Conservation (phyloP, 2,888 invertebrate species). For the Cephus sareptanus region DNA sequence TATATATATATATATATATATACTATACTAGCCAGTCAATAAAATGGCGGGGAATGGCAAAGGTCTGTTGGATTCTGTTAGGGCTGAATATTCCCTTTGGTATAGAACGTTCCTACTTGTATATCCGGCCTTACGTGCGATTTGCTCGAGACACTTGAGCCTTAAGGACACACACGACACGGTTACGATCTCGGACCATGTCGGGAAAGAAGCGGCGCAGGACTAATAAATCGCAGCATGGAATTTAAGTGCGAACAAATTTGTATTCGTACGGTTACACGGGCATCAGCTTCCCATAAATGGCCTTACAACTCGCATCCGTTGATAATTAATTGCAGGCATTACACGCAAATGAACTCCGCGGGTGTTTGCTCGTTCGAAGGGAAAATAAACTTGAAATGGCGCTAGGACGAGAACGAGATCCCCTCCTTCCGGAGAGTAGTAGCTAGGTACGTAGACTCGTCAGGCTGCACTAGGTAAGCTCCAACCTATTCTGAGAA, state of each 20-base stretch:
- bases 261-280: conserved; percentile 61
- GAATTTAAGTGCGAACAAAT: conserved; percentile 65
- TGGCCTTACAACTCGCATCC: conserved; percentile 56
- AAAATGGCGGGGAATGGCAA: neutral
- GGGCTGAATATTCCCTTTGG: neutral
- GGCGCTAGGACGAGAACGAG: neutral
- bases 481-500: neutral
- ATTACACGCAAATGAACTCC: conserved; percentile 55
- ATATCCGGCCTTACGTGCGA: neutral
- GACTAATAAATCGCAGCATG: conserved; percentile 46
- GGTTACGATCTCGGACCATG: neutral
- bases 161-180: neutral
- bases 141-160: neutral
- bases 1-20: too few relatives aligned
- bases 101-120: neutral
- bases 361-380: conserved; percentile 19
- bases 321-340: conserved; percentile 54
- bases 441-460: neutral
- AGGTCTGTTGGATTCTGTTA: neutral
- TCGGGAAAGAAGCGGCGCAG: conserved; percentile 1
- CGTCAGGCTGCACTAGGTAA: neutral
- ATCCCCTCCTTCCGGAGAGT: neutral
- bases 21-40: neutral
- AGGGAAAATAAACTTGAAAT: conserved; percentile 20
- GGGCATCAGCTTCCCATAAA: conserved; percentile 58